Conservation (phyloP, 2,888 invertebrate genomes). For the Lymantria monacha region DNA sequence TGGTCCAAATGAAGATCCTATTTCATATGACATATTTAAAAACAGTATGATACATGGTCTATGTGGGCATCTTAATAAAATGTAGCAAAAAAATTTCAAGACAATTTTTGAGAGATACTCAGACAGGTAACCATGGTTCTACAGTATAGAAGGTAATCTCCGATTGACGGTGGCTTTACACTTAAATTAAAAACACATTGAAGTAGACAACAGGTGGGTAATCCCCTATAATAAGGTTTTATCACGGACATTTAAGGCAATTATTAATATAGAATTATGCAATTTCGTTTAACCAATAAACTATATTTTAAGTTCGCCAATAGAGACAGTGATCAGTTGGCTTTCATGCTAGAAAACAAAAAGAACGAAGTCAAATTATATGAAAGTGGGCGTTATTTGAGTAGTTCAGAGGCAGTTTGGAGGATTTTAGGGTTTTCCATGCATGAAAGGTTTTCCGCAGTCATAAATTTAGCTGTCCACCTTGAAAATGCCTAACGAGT, state of each 20-base stretch:
- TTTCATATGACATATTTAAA: constrained; percentile 5
- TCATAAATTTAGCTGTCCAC: too few relatives aligned
- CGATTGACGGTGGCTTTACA: not conserved
- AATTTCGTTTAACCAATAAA: constrained; percentile 15
- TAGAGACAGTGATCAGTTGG: not conserved
- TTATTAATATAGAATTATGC: constrained; percentile 27
- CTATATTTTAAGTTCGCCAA: not conserved
- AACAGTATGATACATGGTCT: constrained; percentile 15
- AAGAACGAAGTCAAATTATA: not conserved
- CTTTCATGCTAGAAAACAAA: not conserved
- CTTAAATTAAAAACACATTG: not conserved
- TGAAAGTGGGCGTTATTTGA: not conserved
- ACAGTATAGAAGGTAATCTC: not conserved
- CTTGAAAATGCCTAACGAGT: constrained; percentile 1
- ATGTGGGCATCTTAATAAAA: too few relatives aligned
- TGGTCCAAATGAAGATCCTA: constrained; percentile 12
- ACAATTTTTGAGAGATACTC: not conserved
- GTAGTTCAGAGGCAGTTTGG: not conserved
- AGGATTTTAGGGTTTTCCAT: not conserved
- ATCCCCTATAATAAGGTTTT: constrained; percentile 24
- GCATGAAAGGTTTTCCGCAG: constrained; percentile 1
- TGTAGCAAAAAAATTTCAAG: constrained; percentile 2
- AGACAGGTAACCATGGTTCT: not conserved
- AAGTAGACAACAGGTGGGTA: constrained; percentile 13
- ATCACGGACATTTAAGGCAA: constrained; percentile 19